phyloP scores from a whole-genome alignment of 2,888 invertebrate species.

The Chymomyza caudatula region DNA sequence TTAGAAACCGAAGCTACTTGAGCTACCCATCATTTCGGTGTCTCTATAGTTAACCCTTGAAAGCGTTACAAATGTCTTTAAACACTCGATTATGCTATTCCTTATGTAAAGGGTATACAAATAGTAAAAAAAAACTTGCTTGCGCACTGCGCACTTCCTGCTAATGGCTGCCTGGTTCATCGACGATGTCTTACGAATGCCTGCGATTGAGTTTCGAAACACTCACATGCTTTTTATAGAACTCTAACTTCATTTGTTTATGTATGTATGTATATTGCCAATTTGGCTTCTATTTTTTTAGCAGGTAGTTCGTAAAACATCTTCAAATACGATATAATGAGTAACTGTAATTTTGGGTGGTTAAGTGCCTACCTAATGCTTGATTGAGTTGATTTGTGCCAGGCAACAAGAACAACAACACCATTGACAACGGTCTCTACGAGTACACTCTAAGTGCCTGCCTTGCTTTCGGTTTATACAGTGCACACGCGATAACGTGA shows the following conservation, averaged over 20 bases:
- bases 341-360: neutral
- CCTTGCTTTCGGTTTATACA: too few species aligned
- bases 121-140: slow-evolving; percentile 23
- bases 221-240: neutral
- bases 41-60: neutral
- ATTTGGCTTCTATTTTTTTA: neutral
- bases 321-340: neutral
- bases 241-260: neutral
- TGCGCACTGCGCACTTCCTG: slow-evolving; percentile 36
- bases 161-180: slow-evolving; percentile 19
- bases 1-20: too few species aligned
- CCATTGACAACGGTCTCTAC: neutral
- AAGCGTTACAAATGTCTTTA: neutral
- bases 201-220: neutral
- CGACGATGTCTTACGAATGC: neutral
- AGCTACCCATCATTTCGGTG: neutral
- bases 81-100: neutral
- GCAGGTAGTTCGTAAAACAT: slow-evolving; percentile 33
- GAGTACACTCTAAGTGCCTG: too few species aligned
- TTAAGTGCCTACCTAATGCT: neutral
- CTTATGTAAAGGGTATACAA: neutral
- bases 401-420: neutral
- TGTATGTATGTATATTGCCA: neutral
- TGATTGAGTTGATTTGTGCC: slow-evolving; percentile 12
- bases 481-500: too few species aligned